These are phyloP conservation scores for Anguilla pacifica DNA, from an alignment of 2,797 vertebrate species.

Conservation along the genomic window DNA sequence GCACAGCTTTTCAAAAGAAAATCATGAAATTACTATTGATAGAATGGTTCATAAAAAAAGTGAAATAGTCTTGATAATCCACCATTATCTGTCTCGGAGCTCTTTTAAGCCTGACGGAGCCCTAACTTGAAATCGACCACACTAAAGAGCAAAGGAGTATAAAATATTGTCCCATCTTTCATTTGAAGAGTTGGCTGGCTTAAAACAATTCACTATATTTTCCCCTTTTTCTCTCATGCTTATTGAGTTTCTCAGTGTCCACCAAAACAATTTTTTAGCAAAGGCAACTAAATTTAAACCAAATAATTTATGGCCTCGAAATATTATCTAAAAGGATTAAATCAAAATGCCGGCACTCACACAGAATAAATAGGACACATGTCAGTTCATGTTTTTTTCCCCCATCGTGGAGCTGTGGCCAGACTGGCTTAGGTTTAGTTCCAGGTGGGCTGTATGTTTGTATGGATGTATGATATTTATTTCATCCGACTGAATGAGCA, in stretches of 20 bases:
- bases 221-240: background rate
- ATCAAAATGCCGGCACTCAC: background rate
- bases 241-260: background rate
- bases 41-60: background rate
- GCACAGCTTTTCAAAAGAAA: background rate
- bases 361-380: background rate
- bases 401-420: background rate
- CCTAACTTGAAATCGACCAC: slow-evolving; percentile 57
- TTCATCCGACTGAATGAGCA: background rate
- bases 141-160: slow-evolving; percentile 60
- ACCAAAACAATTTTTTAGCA: background rate
- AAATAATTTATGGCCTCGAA: background rate
- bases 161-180: slow-evolving; percentile 43
- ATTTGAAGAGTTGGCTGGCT: background rate
- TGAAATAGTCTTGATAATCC: slow-evolving; percentile 48
- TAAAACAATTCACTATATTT: background rate
- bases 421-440: background rate
- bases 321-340: background rate
- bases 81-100: slow-evolving; percentile 54
- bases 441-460: background rate
- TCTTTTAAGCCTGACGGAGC: slow-evolving; percentile 58
- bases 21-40: background rate
- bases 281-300: background rate
- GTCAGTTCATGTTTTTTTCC: background rate
- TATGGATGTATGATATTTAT: background rate